A percentile compares a stretch with the other conserved stretches of the same genome.
Conservation (phyloP, 1,140 invertebrate genomes). For the Macrostomum lignano region DNA sequence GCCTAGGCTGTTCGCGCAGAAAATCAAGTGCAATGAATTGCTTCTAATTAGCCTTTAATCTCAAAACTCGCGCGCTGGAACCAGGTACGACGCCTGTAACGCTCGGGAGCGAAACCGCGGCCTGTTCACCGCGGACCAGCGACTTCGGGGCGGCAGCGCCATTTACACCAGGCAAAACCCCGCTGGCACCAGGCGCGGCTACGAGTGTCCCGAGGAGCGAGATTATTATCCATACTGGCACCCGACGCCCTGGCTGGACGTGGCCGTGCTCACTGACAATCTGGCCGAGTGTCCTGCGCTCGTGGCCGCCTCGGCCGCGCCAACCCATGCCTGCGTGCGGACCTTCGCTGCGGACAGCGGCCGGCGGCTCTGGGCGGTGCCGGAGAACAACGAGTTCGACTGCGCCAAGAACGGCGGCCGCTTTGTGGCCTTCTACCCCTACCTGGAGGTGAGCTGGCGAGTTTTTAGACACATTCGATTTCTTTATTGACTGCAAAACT, state of each 20-base stretch:
- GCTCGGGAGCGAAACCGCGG: no score
- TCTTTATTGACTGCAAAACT: no score
- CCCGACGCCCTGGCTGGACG: slow-evolving; percentile 22
- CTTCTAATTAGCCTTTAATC: no score
- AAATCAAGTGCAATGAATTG: no score
- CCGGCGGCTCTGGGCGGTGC: slow-evolving; percentile 10
- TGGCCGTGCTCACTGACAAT: slow-evolving; percentile 21
- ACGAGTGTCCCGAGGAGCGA: no score
- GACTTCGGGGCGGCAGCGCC: slow-evolving; percentile 18
- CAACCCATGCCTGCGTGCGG: slow-evolving; percentile 19
- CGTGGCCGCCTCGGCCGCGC: background rate
- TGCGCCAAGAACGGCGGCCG: slow-evolving; percentile 14
- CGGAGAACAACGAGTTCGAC: slow-evolving; percentile 14
- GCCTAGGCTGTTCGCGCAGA: no score
- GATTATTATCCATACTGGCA: slow-evolving; percentile 27
- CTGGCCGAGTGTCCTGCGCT: slow-evolving; percentile 12
- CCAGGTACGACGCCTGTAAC: no score
- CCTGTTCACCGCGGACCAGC: no score
- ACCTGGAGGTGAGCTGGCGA: no score
- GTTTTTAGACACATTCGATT: no score
- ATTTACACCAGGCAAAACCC: slow-evolving; percentile 22
- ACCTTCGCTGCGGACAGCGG: slow-evolving; percentile 6
- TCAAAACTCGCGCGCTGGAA: no score
- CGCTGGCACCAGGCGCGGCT: slow-evolving; percentile 18
- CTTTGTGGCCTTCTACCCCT: slow-evolving; percentile 16